A percentile compares a stretch with the other conserved stretches of the same genome.
Evolutionary conservation across 2,888 invertebrate species (phyloP).

Genomic region (Lycaena phlaeas): DNA sequence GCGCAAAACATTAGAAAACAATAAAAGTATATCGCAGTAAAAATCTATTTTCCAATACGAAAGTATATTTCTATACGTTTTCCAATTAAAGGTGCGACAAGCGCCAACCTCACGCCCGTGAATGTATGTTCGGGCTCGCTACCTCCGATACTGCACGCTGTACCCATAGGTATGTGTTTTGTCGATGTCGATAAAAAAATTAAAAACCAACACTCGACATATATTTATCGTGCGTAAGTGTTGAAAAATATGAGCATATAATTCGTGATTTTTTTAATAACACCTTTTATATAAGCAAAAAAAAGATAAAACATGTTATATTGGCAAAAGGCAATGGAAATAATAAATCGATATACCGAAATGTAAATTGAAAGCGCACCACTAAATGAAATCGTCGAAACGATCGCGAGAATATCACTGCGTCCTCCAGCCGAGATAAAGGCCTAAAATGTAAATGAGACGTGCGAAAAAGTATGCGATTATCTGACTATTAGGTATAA

Average conservation of each 20-base stretch:
- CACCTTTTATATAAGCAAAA: too few relatives aligned
- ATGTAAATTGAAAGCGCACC: slow-evolving; percentile 3
- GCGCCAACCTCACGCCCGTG: slow-evolving; percentile 45
- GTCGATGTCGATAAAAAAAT: slow-evolving; percentile 1
- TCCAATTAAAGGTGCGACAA: slow-evolving; percentile 56
- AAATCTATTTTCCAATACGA: too few relatives aligned
- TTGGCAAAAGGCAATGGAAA: too few relatives aligned
- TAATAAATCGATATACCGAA: not conserved
- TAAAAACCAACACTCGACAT: too few relatives aligned
- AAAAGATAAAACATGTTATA: too few relatives aligned
- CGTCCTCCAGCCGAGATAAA: slow-evolving; percentile 35
- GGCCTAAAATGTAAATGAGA: slow-evolving; percentile 66
- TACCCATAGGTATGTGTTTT: slow-evolving; percentile 17
- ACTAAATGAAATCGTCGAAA: slow-evolving; percentile 28
- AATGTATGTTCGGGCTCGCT: slow-evolving; percentile 28
- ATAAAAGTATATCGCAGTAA: too few relatives aligned
- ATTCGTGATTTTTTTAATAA: too few relatives aligned
- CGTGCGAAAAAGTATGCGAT: slow-evolving; percentile 61
- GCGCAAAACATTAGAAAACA: too few relatives aligned
- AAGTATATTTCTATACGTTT: slow-evolving; percentile 13
- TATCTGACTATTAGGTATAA: slow-evolving; percentile 70
- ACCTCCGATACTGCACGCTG: slow-evolving; percentile 24
- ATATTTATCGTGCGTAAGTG: too few relatives aligned
- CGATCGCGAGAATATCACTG: slow-evolving; percentile 44
- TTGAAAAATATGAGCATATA: too few relatives aligned